phyloP scores from a whole-genome alignment of 2,888 invertebrate species.

The Gastracanthus pulcherrimus region DNA sequence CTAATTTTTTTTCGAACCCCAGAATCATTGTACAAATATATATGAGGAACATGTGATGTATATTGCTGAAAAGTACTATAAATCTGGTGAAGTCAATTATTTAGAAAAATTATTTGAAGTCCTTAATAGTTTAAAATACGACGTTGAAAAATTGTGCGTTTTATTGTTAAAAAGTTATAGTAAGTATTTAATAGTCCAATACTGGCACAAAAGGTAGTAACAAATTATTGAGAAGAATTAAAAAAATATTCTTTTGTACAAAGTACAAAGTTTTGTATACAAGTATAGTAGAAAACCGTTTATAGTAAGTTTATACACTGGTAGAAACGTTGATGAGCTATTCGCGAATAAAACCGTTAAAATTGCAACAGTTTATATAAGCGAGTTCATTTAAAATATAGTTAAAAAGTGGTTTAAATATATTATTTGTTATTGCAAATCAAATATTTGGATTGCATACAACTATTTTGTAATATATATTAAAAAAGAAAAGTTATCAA shows the following conservation, averaged over 20 bases:
- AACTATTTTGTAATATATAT: too few species aligned
- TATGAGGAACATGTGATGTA: not conserved
- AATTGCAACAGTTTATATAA: too few species aligned
- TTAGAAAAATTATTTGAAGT: constrained; percentile 31
- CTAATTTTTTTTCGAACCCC: not conserved
- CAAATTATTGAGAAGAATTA: not conserved
- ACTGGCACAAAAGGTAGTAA: not conserved
- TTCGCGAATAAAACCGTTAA: too few species aligned
- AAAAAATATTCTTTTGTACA: not conserved
- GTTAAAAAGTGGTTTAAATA: too few species aligned
- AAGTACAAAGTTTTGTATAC: too few species aligned
- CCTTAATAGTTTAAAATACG: constrained; percentile 15
- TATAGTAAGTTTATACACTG: too few species aligned
- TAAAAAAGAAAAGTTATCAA: too few species aligned
- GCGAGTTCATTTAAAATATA: too few species aligned
- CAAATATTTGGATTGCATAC: too few species aligned
- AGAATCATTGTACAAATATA: not conserved
- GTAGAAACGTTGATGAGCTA: too few species aligned
- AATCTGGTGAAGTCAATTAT: not conserved
- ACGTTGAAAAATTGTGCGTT: constrained; percentile 18
- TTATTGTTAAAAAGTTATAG: constrained; percentile 34
- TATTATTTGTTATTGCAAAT: too few species aligned
- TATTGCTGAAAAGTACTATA: constrained; percentile 6
- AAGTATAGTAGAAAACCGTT: too few species aligned
- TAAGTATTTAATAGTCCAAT: constrained; percentile 3